Conservation (phyloP, 2,797 vertebrate genomes). For the Rhincodon typus region DNA sequence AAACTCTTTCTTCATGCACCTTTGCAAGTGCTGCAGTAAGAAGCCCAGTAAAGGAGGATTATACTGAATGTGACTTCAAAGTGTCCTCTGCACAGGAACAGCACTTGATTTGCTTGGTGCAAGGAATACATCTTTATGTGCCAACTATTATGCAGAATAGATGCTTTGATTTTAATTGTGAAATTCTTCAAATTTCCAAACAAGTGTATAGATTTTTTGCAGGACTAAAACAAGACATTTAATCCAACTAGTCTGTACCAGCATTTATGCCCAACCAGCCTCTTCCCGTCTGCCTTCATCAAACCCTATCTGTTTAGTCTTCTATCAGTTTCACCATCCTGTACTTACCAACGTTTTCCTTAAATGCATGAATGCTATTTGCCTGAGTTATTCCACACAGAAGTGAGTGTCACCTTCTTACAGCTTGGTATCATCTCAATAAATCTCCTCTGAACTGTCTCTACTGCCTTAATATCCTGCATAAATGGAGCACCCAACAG, state of each 20-base stretch:
- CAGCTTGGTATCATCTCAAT: neutral
- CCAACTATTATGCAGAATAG: neutral
- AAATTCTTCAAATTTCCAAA: neutral
- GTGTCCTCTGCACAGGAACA: neutral
- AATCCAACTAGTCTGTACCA: neutral
- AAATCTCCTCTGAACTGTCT: too few relatives aligned
- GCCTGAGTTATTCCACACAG: neutral
- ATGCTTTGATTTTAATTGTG: neutral
- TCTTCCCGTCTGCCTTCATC: neutral
- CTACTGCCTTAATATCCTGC: too few relatives aligned
- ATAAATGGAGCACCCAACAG: too few relatives aligned
- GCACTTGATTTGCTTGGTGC: neutral
- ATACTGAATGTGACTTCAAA: neutral
- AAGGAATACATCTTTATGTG: neutral
- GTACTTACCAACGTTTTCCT: neutral
- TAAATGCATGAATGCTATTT: neutral
- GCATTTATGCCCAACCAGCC: neutral
- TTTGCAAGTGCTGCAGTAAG: neutral
- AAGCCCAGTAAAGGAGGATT: neutral
- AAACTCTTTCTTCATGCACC: neutral
- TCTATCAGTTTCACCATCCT: neutral
- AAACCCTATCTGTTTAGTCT: neutral
- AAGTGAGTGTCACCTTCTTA: neutral
- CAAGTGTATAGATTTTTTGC: neutral
- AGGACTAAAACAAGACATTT: neutral